Base-by-base conservation (phyloP, 2,888 invertebrate genomes). In the Ischnus inquisitorius region DNA sequence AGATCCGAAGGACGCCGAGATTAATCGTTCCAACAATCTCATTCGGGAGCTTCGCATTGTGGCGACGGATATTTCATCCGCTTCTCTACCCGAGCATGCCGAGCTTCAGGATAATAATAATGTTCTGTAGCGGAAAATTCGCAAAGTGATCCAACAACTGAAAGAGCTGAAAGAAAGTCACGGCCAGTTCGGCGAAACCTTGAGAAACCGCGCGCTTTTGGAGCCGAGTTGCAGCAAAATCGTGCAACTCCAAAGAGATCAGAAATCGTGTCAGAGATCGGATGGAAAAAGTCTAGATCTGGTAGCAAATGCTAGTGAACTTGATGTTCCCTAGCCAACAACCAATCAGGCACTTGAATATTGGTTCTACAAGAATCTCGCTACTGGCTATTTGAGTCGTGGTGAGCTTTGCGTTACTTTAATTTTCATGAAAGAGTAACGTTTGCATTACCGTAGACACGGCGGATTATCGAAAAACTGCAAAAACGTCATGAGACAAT, bases 1-100 rank as follows among this genome's bases (percentile, higher is more conserved):
- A 91, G 98, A 98, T 93, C 96, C 97, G 0, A 96, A 96, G 89
- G 95, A 95, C 0, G 97, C 97, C 0, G 98, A 98, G 94, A 96
- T 98, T 8, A 95, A 96, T 88, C 94, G 95, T 46, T 94, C 98
- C 2, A 97, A 97, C 88, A 96, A 96, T 85, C 94, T 96, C 85
- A 96, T 98, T 16, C 95, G 97, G 88, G 96, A 96, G 88, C 93
- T 97, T 5, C 95, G 96, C 64, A 92, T 96, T 39, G 96, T 97
- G 90, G 91, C 97, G 5, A 87, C 96, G 0, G 95, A 95, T 68
- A 83, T 81, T 16, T 83, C 77, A 2, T 68, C 75, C 6, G 79
- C 86, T 0, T 94, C 93, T 86, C 93, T 94, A 1, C 90, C 91
- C 0, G 93, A 94, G 89, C 95, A 96, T 80, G 90, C 94, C 0